Evolutionary conservation across 2,797 vertebrate species (phyloP), one percentile per base, ranked within the genome.

Genomic region (Nasua narica): DNA sequence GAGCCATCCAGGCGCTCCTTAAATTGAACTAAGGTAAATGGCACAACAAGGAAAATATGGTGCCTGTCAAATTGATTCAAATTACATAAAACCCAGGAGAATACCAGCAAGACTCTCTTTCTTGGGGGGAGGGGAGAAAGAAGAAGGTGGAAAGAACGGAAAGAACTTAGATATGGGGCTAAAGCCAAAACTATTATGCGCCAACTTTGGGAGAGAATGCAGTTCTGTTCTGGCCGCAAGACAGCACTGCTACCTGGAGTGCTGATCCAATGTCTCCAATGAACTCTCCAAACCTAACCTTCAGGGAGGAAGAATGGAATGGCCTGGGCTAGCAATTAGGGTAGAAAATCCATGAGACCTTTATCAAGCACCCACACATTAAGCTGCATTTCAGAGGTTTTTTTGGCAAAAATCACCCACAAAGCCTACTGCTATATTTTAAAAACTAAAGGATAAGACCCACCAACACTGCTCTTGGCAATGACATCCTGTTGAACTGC

Each of bases 161-260:
- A 78, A 93, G 27, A 95, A 92, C 32, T 91, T 89, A 74, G 21
- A 58, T 74, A 92, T 48, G 65, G n/a, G 48, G 37, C 46, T 87
- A 82, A 4, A 94, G 76, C 72, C 81, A 96, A 86, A 90, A 78
- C 3, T 43, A 43, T 72, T 90, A 76, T 16, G n/a, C 95, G 86
- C 23, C 86, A 95, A 96, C 46, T 96, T 89, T 54, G 25, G 54
- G 37, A 97, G 48, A 86, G 11, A 97, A 93, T 48, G 46, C 43
- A 89, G 11, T 46, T 74, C 65, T 43, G 3, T 82, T 82, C 40
- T 90, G 60, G 43, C 48, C 97, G 70, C n/a, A 90, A 95, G 89
- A 86, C 40, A 86, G 35, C 62, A 76, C 72, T 81, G 82, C 56
- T 95, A 90, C 83, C 62, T 96, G 65, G 37, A 97, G 85, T 40